Evolutionary conservation across 2,797 vertebrate species (phyloP), one percentile per base, ranked within the genome.

Genomic region (Sebastes itinus): DNA sequence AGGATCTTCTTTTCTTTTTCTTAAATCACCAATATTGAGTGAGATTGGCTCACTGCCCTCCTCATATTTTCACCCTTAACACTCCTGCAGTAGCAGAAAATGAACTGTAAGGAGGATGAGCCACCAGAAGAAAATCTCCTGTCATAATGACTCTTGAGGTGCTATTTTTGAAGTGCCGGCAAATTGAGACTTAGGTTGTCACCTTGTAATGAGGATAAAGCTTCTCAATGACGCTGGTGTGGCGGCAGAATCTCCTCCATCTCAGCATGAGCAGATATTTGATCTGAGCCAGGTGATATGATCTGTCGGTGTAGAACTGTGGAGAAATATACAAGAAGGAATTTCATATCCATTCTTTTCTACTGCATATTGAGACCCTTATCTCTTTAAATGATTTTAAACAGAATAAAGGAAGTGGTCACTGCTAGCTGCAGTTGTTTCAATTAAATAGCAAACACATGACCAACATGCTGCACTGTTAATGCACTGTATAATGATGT

Each of bases 241-340:
- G 94, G 0, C 8, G 93, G 86, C 94, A 96, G 87, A 97, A 97
- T 78, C 94, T 95, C 86, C 94, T 96, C 95, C 96, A 97, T 73
- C 94, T 95, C 77, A 97, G 86, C 93, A 94, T 91, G 60, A 96
- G 91, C 62, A 95, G 94, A 87, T 97, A 96, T 92, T 96, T 97
- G 84, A 93, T 93, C 78, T 95, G 95, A 70, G 92, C 92, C 89
- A 97, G 80, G 72, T 96, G 93, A 66, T 87, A 91, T 11, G 95
- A 93, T 88, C 95, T 95, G 64, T 94, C 95, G 72, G 89, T 89
- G 84, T 94, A 97, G 94, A 96, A 92, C 95, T 96, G 85, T 1
- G 85, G 8, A 77, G 16, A 32, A 56, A 60, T 1, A 75, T 16
- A 62, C 28, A 56, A 46, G 23, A 56, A 13, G 11, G 2, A 32